Percentiles rank a stretch among this genome's conserved stretches.
phyloP scores from a whole-genome alignment of 2,888 invertebrate species.

The Seira musarum region DNA sequence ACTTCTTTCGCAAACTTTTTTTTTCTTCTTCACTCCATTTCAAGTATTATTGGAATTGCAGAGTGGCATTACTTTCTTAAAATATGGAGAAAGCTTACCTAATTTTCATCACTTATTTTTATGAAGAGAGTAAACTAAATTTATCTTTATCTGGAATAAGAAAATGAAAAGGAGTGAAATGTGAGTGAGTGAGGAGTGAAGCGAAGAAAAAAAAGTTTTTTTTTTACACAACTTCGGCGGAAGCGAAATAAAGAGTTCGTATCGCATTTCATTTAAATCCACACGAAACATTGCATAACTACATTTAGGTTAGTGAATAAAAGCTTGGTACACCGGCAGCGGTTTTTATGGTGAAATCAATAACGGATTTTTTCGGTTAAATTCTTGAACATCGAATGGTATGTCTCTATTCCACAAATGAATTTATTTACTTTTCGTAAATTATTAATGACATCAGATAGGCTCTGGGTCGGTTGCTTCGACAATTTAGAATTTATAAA shows the following conservation, averaged over 20 bases:
- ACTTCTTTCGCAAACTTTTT: slow-evolving; percentile 19
- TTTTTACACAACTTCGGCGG: not conserved
- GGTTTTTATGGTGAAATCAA: no score
- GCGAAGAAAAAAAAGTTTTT: not conserved
- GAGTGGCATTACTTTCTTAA: slow-evolving; percentile 37
- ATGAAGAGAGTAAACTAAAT: not conserved
- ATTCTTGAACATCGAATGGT: no score
- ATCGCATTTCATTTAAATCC: not conserved
- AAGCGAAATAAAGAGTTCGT: not conserved
- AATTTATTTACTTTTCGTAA: no score
- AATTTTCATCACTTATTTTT: not conserved
- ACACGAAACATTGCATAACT: not conserved
- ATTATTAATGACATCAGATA: no score
- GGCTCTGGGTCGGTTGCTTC: no score
- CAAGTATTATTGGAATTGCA: slow-evolving; percentile 49
- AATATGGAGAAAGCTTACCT: slow-evolving; percentile 8
- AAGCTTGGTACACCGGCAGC: no score
- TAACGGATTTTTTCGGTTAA: no score
- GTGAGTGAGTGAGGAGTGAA: not conserved
- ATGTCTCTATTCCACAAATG: no score
- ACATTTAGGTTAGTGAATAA: no score
- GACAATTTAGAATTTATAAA: no score
- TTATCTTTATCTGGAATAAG: no score
- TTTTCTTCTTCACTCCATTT: slow-evolving; percentile 17
- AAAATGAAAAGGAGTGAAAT: no score